Percentiles rank a stretch among this genome's conserved stretches.
These are phyloP conservation scores for Aphaenogaster ashmeadi DNA, from an alignment of 1,140 invertebrate species.

Conservation along the genomic window DNA sequence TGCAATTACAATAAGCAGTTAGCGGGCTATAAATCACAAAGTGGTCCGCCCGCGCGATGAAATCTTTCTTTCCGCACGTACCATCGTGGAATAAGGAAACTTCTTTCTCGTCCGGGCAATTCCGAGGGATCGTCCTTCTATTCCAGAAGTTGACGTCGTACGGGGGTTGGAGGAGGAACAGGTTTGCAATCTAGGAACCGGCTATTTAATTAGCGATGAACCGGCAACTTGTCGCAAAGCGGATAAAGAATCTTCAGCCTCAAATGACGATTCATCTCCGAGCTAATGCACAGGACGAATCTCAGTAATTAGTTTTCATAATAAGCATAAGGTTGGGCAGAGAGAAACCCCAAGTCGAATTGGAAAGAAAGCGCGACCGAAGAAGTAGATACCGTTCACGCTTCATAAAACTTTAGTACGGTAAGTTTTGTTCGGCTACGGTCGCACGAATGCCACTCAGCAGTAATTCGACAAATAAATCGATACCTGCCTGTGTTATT, in stretches of 20 bases:
- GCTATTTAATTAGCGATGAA: conserved; percentile 72
- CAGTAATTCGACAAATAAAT: conserved; percentile 27
- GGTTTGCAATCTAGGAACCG: neutral
- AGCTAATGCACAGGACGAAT: conserved; percentile 44
- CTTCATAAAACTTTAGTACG: conserved; percentile 30
- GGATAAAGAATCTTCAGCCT: conserved; percentile 12
- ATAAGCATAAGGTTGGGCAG: conserved; percentile 1
- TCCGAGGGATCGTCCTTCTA: conserved; percentile 13
- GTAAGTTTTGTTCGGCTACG: neutral
- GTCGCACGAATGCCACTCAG: conserved; percentile 6
- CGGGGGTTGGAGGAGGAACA: neutral
- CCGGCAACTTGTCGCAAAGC: conserved; percentile 20
- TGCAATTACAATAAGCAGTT: conserved; percentile 76
- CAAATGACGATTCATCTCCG: conserved; percentile 26
- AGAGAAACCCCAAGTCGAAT: neutral
- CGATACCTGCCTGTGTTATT: neutral
- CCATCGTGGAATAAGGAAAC: conserved; percentile 64
- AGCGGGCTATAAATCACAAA: conserved; percentile 72
- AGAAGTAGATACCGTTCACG: neutral
- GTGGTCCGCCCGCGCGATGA: conserved; percentile 49
- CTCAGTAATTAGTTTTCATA: conserved; percentile 70
- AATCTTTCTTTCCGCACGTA: conserved; percentile 66
- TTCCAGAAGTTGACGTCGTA: conserved; percentile 63
- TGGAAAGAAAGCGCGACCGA: neutral
- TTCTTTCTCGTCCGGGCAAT: conserved; percentile 63